Base-by-base conservation (phyloP, 2,888 invertebrate genomes). In the Dexiosoma caninum region DNA sequence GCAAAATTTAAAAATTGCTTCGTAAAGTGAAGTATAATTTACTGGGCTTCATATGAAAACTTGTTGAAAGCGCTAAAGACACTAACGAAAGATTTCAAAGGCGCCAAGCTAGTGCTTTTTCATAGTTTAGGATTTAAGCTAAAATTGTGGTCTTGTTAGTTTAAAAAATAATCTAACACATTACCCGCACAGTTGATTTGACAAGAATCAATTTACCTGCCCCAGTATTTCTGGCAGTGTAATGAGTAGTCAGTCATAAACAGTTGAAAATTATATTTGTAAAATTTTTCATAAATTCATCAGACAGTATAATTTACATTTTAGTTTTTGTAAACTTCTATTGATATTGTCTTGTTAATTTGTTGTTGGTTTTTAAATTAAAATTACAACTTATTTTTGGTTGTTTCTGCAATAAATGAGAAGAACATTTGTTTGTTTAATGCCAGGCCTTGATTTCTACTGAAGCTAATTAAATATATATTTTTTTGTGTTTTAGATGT, bases 261-360 rank as follows among this genome's bases (percentile, higher is more conserved):
- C 27, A 6, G 21, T 14, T 32, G 14, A 2, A 53, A 53, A 23
- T 14, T 44, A n/a, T n/a, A n/a, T n/a, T n/a, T n/a, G n/a, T n/a
- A n/a, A n/a, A n/a, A 6, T 49, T 49, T 23, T 30, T 10, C 30
- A 12, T 51, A 1, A 27, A 27, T 30, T 51, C 27, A 40, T 53
- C 37, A 49, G 21, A 16, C 10, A 40, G 19, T 51, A 66, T 37
- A 19, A 75, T 53, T 76, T 53, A 53, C 51, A 32, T 69, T 55
- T 60, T 16, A 9, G 8, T 40, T 57, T n/a, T 55, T 46, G n/a
- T 27, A 37, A 23, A 30, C 40, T 51, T 37, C 60, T 44, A 55
- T 55, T 72, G 72, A 72, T 55, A 78, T 78, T 78, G 72, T 66
- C 30, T 72, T 62, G n/a, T 55, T 67, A 49, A 37, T 12, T 55